Evolutionary conservation across 2,113 vertebrate species (phyloP), one percentile per base, ranked within the genome.

Genomic region (Lepus americanus): DNA sequence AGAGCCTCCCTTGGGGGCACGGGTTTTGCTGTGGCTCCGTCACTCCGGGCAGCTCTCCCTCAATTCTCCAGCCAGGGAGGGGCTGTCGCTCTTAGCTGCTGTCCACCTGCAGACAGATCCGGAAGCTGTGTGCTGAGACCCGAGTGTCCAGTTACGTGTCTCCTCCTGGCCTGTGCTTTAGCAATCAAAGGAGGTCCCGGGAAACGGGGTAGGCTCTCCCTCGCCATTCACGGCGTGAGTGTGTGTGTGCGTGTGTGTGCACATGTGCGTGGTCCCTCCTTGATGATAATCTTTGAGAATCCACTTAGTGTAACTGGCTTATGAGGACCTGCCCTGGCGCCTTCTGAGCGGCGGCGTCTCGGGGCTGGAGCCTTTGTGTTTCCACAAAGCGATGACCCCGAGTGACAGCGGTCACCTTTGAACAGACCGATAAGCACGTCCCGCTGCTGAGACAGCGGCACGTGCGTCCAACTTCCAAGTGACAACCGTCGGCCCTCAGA

Each of bases 281-380:
- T 77, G 91, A 95, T 78, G 73, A 90, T 93, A 92, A 96, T 88
- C 95, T 91, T 90, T 85, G 36, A 66, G 96, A 95, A 96, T 94
- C 96, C 89, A 94, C 94, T 95, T 95, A 25, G 70, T 83, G 53
- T 95, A 93, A 96, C 92, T 93, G 92, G 92, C 95, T 96, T 95
- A 72, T 13, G 29, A 3, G 51, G 76, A 59, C 80, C 72, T 19
- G 63, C 0, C 31, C 79, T 84, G 88, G 77, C 29, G 6, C 89
- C 49, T 33, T 55, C 27, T 81, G 49, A 12, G 74, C 61, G 19
- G 25, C 0, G 6, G 51, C 84, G 6, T 29, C n/a, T 44, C 23
- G 1, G 33, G 3, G 12, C 83, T 29, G 20, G 64, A 25, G 72
- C 67, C 19, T 17, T 66, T 82, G 78, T 96, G 82, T 82, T 90